Evolutionary conservation across 2,888 invertebrate genomes (phyloP).

Genomic region (Ariolimax columbianus): DNA sequence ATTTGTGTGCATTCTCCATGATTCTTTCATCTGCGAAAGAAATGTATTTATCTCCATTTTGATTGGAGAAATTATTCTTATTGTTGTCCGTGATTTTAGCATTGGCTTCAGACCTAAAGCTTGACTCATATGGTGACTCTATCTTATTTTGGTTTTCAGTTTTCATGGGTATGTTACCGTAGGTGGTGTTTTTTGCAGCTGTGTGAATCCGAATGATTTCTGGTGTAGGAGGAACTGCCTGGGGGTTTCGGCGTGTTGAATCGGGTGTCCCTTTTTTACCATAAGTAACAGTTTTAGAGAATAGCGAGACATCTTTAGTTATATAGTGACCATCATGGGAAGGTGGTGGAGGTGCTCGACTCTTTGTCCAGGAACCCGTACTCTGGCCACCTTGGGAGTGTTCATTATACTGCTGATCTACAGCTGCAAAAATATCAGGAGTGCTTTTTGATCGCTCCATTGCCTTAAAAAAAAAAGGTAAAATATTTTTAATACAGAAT

Average conservation of each 20-base stretch:
- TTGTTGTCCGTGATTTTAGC: constrained; percentile 54
- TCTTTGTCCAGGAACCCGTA: constrained; percentile 39
- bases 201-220: constrained; percentile 66
- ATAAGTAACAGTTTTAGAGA: too few species aligned
- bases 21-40: constrained; percentile 73
- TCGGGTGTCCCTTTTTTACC: constrained; percentile 58
- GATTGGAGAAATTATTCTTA: constrained; percentile 56
- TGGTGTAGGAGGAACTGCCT: constrained; percentile 59
- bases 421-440: constrained; percentile 63
- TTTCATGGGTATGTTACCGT: constrained; percentile 75
- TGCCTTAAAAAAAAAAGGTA: constrained; percentile 40
- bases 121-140: constrained; percentile 81
- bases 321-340: constrained; percentile 8
- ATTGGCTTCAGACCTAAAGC: constrained; percentile 82
- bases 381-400: not conserved
- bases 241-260: constrained; percentile 60
- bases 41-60: constrained; percentile 53
- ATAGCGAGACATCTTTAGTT: not conserved
- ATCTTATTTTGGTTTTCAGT: constrained; percentile 52
- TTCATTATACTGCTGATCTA: constrained; percentile 17
- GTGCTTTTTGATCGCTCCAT: constrained; percentile 71
- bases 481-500: not conserved
- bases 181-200: constrained; percentile 59
- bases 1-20: constrained; percentile 68
- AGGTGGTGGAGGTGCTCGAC: constrained; percentile 33